phyloP scores from a whole-genome alignment of 2,797 vertebrate species.

The Muscicapa comitata region DNA sequence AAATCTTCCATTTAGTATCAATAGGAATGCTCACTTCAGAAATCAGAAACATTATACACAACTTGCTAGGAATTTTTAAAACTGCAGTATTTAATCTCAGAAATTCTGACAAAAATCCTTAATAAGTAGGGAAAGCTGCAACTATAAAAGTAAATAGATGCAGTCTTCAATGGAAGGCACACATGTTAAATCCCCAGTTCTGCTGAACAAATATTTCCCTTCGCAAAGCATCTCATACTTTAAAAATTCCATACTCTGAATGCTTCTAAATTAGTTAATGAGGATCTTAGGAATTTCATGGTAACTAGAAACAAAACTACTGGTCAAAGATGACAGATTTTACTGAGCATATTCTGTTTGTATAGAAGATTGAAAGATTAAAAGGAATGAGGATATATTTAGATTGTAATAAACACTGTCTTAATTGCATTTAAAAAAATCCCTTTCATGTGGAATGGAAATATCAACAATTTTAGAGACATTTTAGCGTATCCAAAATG shows the following conservation, averaged over 20 bases:
- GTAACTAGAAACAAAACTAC: constrained; percentile 62
- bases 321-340: constrained; percentile 44
- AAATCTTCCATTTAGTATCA: neutral
- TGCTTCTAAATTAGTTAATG: constrained; percentile 55
- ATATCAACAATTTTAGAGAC: constrained; percentile 42
- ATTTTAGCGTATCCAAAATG: neutral
- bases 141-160: neutral
- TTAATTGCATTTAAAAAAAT: constrained; percentile 35
- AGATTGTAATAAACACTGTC: constrained; percentile 52
- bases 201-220: neutral
- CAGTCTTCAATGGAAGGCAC: neutral
- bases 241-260: constrained; percentile 25
- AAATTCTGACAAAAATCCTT: neutral
- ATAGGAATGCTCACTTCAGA: neutral
- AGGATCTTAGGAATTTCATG: constrained; percentile 51
- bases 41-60: neutral
- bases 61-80: neutral
- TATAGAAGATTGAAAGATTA: constrained; percentile 57
- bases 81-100: neutral
- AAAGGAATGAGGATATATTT: constrained; percentile 49
- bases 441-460: neutral
- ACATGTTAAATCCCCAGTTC: neutral
- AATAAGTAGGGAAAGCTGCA: neutral
- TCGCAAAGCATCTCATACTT: constrained; percentile 21
- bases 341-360: constrained; percentile 23